These are phyloP conservation scores for Geophilus truncorum DNA, from an alignment of 2,888 invertebrate genomes.

Conservation along the genomic window DNA sequence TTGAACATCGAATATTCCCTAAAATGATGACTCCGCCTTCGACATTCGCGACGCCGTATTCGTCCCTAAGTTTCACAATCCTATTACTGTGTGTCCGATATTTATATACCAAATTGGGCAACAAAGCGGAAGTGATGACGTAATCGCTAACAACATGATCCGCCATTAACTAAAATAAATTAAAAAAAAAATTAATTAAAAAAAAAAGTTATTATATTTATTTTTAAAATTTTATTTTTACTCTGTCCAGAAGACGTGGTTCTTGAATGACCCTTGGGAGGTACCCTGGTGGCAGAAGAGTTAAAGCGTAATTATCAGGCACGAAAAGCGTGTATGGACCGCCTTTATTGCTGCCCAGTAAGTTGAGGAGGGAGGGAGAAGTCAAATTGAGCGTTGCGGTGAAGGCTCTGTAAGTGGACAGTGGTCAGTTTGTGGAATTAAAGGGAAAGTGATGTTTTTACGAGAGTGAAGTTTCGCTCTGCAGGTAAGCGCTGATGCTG, in stretches of 20 bases:
- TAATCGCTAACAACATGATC: conserved; percentile 34
- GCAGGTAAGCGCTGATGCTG: conserved; percentile 37
- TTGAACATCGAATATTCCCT: conserved; percentile 32
- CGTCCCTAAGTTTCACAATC: conserved; percentile 25
- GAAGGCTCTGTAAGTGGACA: background rate
- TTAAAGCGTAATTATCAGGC: conserved; percentile 35
- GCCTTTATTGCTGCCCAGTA: conserved; percentile 35
- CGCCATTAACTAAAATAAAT: conserved; percentile 32
- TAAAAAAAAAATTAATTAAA: no score
- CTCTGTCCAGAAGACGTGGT: background rate
- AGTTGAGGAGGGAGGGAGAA: conserved; percentile 31
- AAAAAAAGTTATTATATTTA: background rate
- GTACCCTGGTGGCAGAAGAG: conserved; percentile 30
- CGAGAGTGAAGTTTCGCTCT: conserved; percentile 29
- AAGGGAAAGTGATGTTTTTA: background rate
- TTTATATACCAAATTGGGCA: conserved; percentile 34
- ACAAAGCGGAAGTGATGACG: conserved; percentile 30
- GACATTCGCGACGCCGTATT: conserved; percentile 31
- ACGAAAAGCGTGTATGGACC: conserved; percentile 39
- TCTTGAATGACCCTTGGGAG: background rate
- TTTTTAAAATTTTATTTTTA: background rate
- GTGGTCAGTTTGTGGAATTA: background rate
- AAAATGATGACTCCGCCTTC: conserved; percentile 28
- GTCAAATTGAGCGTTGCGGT: conserved; percentile 31
- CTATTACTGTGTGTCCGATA: background rate